Percentiles rank a stretch among this genome's conserved stretches.
Evolutionary conservation across 2,797 vertebrate species (phyloP).

Genomic region (Cygnus olor): DNA sequence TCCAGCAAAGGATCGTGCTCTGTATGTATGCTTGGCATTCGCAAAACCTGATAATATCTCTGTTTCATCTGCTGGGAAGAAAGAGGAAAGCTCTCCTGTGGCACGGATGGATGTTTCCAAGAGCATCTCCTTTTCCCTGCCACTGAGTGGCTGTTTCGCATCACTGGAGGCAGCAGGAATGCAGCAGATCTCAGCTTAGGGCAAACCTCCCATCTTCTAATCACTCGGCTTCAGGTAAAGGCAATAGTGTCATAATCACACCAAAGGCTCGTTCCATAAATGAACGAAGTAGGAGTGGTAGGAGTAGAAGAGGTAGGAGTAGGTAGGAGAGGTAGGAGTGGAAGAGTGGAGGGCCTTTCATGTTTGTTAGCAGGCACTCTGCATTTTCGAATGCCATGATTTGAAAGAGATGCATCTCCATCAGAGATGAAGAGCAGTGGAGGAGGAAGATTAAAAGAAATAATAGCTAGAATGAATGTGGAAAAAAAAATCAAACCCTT

Average conservation of each 20-base stretch:
- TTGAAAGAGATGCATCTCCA: not conserved
- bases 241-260: slow-evolving; percentile 20
- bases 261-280: not conserved
- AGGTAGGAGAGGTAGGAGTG: not conserved
- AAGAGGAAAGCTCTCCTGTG: not conserved
- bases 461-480: not conserved
- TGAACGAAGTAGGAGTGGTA: not conserved
- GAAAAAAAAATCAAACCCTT: not conserved
- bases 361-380: not conserved
- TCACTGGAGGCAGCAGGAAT: not conserved
- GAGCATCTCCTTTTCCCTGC: not conserved
- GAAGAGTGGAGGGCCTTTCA: not conserved
- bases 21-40: not conserved
- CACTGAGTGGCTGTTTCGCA: not conserved
- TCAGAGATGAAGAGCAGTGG: not conserved
- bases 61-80: not conserved
- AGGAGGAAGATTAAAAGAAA: not conserved
- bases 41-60: not conserved
- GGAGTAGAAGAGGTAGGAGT: not conserved
- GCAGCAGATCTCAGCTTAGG: not conserved
- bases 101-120: not conserved
- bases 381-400: not conserved
- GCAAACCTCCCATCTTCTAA: slow-evolving; percentile 33
- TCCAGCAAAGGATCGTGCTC: not conserved
- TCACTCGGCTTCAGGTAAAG: slow-evolving; percentile 25